These are phyloP conservation scores for Anthoscopus minutus DNA, from an alignment of 2,113 vertebrate genomes.

Conservation along the genomic window DNA sequence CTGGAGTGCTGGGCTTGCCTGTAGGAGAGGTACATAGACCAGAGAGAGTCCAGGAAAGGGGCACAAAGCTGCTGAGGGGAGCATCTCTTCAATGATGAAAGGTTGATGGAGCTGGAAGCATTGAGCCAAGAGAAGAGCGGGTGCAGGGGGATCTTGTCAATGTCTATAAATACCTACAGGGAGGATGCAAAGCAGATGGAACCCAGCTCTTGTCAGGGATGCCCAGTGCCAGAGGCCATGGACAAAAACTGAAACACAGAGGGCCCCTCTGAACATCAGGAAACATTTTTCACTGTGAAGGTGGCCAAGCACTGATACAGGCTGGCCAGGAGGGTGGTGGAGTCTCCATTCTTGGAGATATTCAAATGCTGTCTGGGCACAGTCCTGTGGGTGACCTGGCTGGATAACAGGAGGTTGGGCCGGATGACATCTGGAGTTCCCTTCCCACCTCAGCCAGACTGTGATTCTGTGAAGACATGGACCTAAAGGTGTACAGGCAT, in stretches of 20 bases:
- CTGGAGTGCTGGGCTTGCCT: not conserved
- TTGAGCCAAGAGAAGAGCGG: not conserved
- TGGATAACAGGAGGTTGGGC: not conserved
- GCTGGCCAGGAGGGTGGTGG: not conserved
- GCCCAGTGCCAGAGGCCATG: not conserved
- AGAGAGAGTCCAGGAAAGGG: not conserved
- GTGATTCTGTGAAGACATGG: rapidly evolving
- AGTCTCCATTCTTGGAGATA: not conserved
- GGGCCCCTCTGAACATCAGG: not conserved
- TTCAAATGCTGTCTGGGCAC: not conserved
- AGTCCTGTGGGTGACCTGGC: not conserved
- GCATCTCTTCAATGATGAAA: not conserved
- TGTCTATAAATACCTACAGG: not conserved
- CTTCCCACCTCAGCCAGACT: not conserved
- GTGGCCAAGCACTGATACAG: not conserved
- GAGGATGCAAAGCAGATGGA: rapidly evolving
- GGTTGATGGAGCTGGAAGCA: not conserved
- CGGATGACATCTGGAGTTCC: not conserved
- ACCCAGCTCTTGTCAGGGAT: not conserved
- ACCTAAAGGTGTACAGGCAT: not conserved
- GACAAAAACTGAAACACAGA: not conserved
- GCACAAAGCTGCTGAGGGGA: not conserved
- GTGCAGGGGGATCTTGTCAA: not conserved
- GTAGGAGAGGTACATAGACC: not conserved
- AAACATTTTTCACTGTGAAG: not conserved